Evolutionary conservation across 2,888 invertebrate species (phyloP).

Genomic region (Lagria hirta): DNA sequence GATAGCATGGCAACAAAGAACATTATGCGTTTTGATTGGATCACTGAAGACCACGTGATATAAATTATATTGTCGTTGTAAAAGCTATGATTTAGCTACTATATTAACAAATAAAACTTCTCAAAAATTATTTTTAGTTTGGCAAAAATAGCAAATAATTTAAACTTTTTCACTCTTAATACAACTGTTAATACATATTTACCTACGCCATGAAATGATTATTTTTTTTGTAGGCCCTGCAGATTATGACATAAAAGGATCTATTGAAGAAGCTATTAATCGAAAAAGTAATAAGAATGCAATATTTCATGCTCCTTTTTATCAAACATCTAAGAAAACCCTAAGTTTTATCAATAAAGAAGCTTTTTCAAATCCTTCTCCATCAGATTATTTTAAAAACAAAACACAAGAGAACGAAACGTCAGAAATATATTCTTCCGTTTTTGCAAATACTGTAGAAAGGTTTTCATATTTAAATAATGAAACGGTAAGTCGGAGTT

Average conservation of each 20-base stretch:
- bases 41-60: too few species aligned
- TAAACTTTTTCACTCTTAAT: too few species aligned
- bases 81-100: too few species aligned
- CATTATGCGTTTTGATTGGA: too few species aligned
- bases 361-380: constrained; percentile 33
- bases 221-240: constrained; percentile 33
- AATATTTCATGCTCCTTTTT: constrained; percentile 35
- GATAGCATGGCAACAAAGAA: too few species aligned
- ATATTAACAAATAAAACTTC: too few species aligned
- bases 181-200: too few species aligned
- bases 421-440: constrained; percentile 7
- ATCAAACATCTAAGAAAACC: constrained; percentile 33
- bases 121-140: too few species aligned
- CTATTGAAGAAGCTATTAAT: constrained; percentile 30
- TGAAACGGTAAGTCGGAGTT: too few species aligned
- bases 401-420: background rate
- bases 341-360: constrained; percentile 31
- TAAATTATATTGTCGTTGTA: too few species aligned
- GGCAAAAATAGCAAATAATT: too few species aligned
- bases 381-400: constrained; percentile 35
- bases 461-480: background rate
- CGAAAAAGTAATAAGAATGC: constrained; percentile 31
- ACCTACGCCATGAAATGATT: too few species aligned
- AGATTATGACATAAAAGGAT: constrained; percentile 33
- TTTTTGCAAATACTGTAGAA: constrained; percentile 5